Evolutionary conservation across 92 coral and sea anemone species (phyloP).

Genomic region (Scolanthus callimorphus): DNA sequence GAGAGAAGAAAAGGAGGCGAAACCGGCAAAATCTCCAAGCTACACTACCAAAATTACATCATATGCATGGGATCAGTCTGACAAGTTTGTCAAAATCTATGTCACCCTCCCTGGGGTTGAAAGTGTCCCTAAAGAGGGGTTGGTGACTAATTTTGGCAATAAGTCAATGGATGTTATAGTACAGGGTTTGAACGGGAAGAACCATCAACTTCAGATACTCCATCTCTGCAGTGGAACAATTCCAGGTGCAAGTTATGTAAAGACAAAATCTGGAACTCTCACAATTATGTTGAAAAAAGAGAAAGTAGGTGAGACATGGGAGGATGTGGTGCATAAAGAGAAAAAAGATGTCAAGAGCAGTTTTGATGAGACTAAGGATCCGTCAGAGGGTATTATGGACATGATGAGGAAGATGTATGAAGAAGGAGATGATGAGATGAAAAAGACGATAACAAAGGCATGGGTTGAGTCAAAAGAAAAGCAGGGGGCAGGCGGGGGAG

Average conservation of each 20-base stretch:
- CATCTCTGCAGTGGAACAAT: conserved; percentile 63
- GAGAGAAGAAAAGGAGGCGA: conserved; percentile 24
- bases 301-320: conserved; percentile 57
- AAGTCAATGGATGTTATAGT: conserved; percentile 62
- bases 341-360: conserved; percentile 5
- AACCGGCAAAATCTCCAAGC: conserved; percentile 29
- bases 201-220: conserved; percentile 75
- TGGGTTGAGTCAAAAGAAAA: conserved; percentile 94
- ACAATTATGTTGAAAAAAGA: conserved; percentile 75
- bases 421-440: conserved; percentile 99
- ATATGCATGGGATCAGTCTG: conserved; percentile 90
- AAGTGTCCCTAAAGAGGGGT: conserved; percentile 59
- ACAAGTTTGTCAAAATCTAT: conserved; percentile 77
- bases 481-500: conserved; percentile 31
- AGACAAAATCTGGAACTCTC: conserved; percentile 65
- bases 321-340: conserved; percentile 57
- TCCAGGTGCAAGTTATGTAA: conserved; percentile 63
- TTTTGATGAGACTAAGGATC: conserved; percentile 71
- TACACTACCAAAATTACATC: conserved; percentile 54
- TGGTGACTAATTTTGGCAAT: conserved; percentile 51
- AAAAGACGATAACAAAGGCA: conserved; percentile 92
- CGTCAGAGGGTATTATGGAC: conserved; percentile 84
- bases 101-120: conserved; percentile 81
- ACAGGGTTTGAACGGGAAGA: conserved; percentile 70
- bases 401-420: conserved; percentile 98